Conservation (phyloP, 1,140 invertebrate species). For the Hyles vespertilio region DNA sequence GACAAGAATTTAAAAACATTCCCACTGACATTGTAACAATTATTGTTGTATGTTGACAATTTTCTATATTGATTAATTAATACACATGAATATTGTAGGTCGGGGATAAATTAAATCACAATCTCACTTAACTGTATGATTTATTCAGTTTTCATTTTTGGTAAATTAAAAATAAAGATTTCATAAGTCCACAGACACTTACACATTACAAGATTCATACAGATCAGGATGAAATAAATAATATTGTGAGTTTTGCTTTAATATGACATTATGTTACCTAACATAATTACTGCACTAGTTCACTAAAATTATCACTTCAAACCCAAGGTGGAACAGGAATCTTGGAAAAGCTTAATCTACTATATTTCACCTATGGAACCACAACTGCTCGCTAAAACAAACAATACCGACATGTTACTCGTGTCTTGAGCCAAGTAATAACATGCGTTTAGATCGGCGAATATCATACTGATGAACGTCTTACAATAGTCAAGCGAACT, state of each 20-base stretch:
- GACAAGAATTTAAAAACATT: too few species aligned
- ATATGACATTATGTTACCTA: conserved; percentile 65
- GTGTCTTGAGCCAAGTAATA: not conserved
- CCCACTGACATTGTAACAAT: too few species aligned
- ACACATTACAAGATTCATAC: conserved; percentile 70
- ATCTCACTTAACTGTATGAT: conserved; percentile 62
- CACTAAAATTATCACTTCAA: conserved; percentile 71
- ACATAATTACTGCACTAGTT: conserved; percentile 61
- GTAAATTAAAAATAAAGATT: conserved; percentile 72
- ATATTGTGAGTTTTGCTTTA: conserved; percentile 63
- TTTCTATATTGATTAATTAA: too few species aligned
- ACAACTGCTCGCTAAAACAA: conserved; percentile 53
- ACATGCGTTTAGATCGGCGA: too few species aligned
- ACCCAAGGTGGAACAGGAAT: conserved; percentile 67
- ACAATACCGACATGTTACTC: conserved; percentile 15
- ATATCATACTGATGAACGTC: not conserved
- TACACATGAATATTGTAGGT: not conserved
- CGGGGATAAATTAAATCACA: conserved; percentile 15
- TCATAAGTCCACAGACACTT: conserved; percentile 71
- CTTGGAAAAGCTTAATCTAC: conserved; percentile 64
- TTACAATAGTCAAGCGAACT: not conserved
- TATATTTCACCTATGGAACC: conserved; percentile 60
- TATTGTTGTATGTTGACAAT: too few species aligned
- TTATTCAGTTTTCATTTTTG: conserved; percentile 73
- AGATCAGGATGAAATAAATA: conserved; percentile 73